These are phyloP conservation scores for Myotis brandtii DNA, from an alignment of 2,113 vertebrate species.

Conservation along the genomic window DNA sequence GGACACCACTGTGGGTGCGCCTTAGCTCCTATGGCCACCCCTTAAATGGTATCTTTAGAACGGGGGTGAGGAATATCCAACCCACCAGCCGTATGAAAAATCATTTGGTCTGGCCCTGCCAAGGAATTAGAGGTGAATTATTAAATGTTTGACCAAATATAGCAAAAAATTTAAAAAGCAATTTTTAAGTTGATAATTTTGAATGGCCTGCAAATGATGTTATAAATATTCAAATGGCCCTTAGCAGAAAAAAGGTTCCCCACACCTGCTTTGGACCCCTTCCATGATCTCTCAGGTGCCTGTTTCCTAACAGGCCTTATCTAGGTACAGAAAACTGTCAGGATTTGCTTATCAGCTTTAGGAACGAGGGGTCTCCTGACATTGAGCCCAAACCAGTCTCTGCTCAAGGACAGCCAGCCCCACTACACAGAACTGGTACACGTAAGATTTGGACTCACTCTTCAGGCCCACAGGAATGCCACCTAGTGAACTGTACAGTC, in stretches of 20 bases:
- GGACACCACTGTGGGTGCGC: accelerated
- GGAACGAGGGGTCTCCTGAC: background rate
- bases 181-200: too few relatives aligned
- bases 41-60: background rate
- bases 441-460: background rate
- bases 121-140: too few relatives aligned
- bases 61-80: too few relatives aligned
- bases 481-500: background rate
- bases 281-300: background rate
- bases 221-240: too few relatives aligned
- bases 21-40: background rate
- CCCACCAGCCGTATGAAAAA: too few relatives aligned
- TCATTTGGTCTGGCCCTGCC: too few relatives aligned
- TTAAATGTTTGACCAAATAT: too few relatives aligned
- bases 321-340: background rate
- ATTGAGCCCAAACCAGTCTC: background rate
- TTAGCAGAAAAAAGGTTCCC: too few relatives aligned
- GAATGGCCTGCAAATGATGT: too few relatives aligned
- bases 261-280: background rate
- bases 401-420: background rate
- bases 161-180: too few relatives aligned
- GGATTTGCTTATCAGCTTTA: background rate
- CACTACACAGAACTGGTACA: accelerated
- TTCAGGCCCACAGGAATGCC: accelerated
- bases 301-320: background rate